These are phyloP conservation scores for Oscheius myriophilus DNA, from an alignment of 2,888 invertebrate genomes.

Conservation along the genomic window DNA sequence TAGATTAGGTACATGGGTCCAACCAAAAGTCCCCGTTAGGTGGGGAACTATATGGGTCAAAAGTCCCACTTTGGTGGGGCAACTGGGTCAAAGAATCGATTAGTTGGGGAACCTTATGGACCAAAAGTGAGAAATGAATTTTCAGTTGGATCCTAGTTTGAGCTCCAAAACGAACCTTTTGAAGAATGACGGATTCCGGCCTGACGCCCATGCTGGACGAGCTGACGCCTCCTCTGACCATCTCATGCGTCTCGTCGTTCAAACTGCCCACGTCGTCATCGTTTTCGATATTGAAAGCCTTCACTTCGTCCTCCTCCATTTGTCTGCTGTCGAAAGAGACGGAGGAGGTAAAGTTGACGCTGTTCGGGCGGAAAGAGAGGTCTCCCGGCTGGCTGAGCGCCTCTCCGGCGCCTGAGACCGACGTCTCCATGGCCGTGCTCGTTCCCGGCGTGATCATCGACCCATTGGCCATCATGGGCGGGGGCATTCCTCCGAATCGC, in stretches of 20 bases:
- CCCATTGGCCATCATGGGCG: not conserved
- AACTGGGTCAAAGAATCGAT: too few species aligned
- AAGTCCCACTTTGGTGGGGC: too few species aligned
- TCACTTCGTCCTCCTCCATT: conserved; percentile 15
- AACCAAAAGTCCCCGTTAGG: too few species aligned
- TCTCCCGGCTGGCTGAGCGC: conserved; percentile 41
- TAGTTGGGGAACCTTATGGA: too few species aligned
- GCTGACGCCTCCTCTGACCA: conserved; percentile 4
- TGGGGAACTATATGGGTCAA: too few species aligned
- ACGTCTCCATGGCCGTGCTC: conserved; percentile 17
- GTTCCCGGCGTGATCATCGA: conserved; percentile 13
- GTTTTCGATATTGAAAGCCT: not conserved
- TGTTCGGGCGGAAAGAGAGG: conserved; percentile 32
- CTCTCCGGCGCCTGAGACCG: conserved; percentile 38
- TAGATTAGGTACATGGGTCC: too few species aligned
- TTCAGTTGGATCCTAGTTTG: too few species aligned
- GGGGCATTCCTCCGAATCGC: not conserved
- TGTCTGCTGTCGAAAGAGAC: conserved; percentile 2
- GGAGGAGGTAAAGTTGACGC: conserved; percentile 8
- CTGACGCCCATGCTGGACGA: conserved; percentile 10
- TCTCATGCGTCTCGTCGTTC: not conserved
- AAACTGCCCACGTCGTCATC: not conserved
- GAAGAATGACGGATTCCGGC: not conserved
- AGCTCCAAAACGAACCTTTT: not conserved
- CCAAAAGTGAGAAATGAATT: too few species aligned